These are phyloP conservation scores for Drosophila subquinaria DNA, from an alignment of 2,888 invertebrate species.

Conservation along the genomic window DNA sequence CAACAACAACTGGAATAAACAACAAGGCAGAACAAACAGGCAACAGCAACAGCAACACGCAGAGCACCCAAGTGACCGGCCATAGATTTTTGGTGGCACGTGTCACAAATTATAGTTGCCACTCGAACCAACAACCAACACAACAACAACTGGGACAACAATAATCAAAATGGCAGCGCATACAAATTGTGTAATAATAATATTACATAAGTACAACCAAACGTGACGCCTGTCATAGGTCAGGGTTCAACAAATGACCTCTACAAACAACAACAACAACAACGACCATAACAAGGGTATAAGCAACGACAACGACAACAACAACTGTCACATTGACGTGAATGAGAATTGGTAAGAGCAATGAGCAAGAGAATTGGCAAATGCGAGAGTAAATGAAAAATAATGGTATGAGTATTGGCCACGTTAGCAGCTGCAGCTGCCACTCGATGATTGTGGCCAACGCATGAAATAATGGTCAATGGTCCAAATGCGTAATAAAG, in stretches of 20 bases:
- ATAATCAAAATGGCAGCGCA: conserved; percentile 33
- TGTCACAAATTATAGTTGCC: conserved; percentile 72
- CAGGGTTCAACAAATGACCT: conserved; percentile 21
- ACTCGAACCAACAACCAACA: conserved; percentile 18
- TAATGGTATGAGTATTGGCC: not conserved
- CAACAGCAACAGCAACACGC: conserved; percentile 4
- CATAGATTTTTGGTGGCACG: conserved; percentile 68
- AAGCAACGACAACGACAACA: not conserved
- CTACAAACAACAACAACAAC: not conserved
- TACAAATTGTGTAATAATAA: conserved; percentile 76
- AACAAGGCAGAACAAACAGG: conserved; percentile 3
- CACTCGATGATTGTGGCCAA: conserved; percentile 26
- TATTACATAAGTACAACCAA: conserved; percentile 56
- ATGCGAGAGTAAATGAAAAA: conserved; percentile 14
- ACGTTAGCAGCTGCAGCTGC: conserved; percentile 47
- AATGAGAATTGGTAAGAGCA: conserved; percentile 17
- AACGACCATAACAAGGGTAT: not conserved
- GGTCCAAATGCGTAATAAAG: conserved; percentile 61
- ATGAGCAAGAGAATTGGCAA: conserved; percentile 24
- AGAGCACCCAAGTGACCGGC: conserved; percentile 32
- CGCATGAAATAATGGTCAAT: conserved; percentile 24
- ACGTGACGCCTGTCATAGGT: conserved; percentile 66
- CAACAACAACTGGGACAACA: conserved; percentile 16
- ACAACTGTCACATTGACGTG: conserved; percentile 24
- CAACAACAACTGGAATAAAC: not conserved